Conservation (phyloP, 2,888 invertebrate genomes). For the Tetheella fluctuosa region DNA sequence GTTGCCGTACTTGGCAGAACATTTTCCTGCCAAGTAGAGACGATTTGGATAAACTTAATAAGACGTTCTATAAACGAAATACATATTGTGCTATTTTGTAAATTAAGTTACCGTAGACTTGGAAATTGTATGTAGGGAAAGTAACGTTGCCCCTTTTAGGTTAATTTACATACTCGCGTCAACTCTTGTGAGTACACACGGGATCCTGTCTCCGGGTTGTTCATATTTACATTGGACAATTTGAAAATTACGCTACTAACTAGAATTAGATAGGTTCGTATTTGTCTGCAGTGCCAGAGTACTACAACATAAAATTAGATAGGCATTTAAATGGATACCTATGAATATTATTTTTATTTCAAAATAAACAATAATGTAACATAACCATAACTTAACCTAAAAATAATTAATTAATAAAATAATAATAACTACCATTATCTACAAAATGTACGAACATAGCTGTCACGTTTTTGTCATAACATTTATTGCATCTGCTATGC, state of each 20-base stretch:
- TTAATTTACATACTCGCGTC: slow-evolving; percentile 11
- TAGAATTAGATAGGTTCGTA: background rate
- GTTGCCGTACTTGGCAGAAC: slow-evolving; percentile 34
- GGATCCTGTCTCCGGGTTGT: background rate
- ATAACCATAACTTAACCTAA: no score
- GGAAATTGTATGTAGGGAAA: background rate
- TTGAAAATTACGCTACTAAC: background rate
- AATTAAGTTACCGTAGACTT: background rate
- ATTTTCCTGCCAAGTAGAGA: slow-evolving; percentile 29
- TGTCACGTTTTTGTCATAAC: slow-evolving; percentile 22
- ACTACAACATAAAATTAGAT: no score
- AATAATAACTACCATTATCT: no score
- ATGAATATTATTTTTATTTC: no score
- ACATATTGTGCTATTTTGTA: slow-evolving; percentile 9
- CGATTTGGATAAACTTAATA: slow-evolving; percentile 31
- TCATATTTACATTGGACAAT: background rate
- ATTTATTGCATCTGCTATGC: slow-evolving; percentile 32
- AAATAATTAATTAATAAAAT: no score
- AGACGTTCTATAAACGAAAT: slow-evolving; percentile 2
- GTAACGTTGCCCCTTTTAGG: slow-evolving; percentile 10
- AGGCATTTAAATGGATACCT: no score
- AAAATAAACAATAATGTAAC: no score
- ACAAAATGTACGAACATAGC: no score
- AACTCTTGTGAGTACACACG: background rate
- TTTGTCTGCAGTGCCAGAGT: background rate